These are phyloP conservation scores for Hesperia comma DNA, from an alignment of 2,888 invertebrate species.

Conservation along the genomic window DNA sequence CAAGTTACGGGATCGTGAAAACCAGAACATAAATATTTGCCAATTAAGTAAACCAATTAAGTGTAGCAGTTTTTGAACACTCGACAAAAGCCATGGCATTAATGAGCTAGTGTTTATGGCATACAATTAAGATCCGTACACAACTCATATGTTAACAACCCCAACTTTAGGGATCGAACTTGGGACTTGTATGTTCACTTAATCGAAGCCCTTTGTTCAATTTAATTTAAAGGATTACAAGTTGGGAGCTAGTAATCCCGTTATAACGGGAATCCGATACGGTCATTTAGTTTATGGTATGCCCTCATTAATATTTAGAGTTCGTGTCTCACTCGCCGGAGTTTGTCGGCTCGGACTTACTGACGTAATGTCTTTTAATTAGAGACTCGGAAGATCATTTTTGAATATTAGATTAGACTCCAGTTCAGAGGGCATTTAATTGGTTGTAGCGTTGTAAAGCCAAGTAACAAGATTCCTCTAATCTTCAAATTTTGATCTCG, in stretches of 20 bases:
- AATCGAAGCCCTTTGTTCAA: slow-evolving; percentile 34
- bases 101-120: background rate
- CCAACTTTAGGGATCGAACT: slow-evolving; percentile 30
- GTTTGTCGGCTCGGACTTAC: background rate
- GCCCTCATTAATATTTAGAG: slow-evolving; percentile 5
- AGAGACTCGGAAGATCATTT: background rate
- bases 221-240: slow-evolving; percentile 34
- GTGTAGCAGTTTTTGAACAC: background rate
- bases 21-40: too few species aligned
- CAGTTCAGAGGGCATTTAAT: too few species aligned
- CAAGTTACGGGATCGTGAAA: too few species aligned
- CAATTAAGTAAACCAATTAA: too few species aligned
- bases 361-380: background rate
- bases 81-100: background rate
- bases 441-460: too few species aligned
- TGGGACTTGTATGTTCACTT: slow-evolving; percentile 30
- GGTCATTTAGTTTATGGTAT: slow-evolving; percentile 15
- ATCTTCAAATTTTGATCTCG: too few species aligned
- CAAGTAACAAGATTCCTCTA: too few species aligned
- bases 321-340: background rate
- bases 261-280: slow-evolving; percentile 24
- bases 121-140: background rate
- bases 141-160: slow-evolving; percentile 29
- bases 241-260: slow-evolving; percentile 22
- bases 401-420: too few species aligned